Evolutionary conservation across 2,797 vertebrate genomes (phyloP).

Genomic region (Neoniphon sammara): DNA sequence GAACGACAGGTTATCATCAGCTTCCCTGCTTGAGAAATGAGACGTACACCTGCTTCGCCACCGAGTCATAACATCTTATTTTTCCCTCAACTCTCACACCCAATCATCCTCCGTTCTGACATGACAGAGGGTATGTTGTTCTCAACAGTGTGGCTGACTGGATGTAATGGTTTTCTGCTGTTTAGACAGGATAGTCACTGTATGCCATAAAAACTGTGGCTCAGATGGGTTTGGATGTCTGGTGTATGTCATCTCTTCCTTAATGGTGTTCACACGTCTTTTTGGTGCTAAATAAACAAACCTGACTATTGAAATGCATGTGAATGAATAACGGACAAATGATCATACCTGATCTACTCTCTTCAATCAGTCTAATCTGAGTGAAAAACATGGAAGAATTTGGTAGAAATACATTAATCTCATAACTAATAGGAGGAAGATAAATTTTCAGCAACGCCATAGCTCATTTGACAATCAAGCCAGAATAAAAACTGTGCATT

Average conservation of each 20-base stretch:
- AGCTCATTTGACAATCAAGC: slow-evolving; percentile 76
- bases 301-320: slow-evolving; percentile 18
- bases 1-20: slow-evolving; percentile 76
- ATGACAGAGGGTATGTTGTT: slow-evolving; percentile 57
- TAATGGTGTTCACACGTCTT: neutral
- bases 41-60: slow-evolving; percentile 65
- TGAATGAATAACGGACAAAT: neutral
- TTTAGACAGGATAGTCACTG: neutral
- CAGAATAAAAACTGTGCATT: slow-evolving; percentile 57
- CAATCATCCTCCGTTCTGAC: slow-evolving; percentile 59
- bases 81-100: slow-evolving; percentile 50
- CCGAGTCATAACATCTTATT: slow-evolving; percentile 73
- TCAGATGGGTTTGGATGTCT: neutral
- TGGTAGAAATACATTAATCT: slow-evolving; percentile 48
- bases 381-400: slow-evolving; percentile 40
- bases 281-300: neutral
- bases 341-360: slow-evolving; percentile 32
- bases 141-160: slow-evolving; percentile 40
- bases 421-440: slow-evolving; percentile 55
- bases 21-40: slow-evolving; percentile 73
- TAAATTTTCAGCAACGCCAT: slow-evolving; percentile 50
- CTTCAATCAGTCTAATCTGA: slow-evolving; percentile 50
- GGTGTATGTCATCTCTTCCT: neutral
- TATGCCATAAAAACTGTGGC: neutral
- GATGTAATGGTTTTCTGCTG: slow-evolving; percentile 16